Base-by-base conservation (phyloP, 37 sponge, comb jelly and placozoan species). In the Beroe forskalii region DNA sequence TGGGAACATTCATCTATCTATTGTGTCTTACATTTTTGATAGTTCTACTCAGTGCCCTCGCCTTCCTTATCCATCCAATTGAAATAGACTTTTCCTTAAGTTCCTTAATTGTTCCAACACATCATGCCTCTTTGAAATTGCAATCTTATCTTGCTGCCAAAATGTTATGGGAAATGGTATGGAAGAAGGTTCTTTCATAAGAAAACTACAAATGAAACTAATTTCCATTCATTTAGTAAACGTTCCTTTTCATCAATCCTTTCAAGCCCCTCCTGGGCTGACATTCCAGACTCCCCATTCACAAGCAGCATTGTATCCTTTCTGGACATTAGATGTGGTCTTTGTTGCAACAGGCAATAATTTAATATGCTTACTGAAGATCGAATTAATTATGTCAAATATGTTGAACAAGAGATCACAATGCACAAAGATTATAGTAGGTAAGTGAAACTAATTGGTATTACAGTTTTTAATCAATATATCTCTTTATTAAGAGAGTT, bases 371-470 rank as follows among this genome's bases (percentile, higher is more conserved):
- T 80, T 14, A 80, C 86, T 8, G 86, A 80, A 25, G 86, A 80
- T 48, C 39, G 86, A 44, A 37, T 80, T 25, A 32, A 80, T 32
- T 80, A 80, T 80, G 86, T 80, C 3, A 80, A 80, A 48, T 80
- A 80, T 80, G 86, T 80, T 1, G 86, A 80, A 43, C 86, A 80
- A n/a, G 86, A 80, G 86, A 80, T 80, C n/a, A 41, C 86, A 23
- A 4, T 33, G 35, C 86, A 80, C 86, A 80, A 80, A 25, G 86
- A 80, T 44, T 80, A 80, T 23, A 44, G 55, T n/a, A n/a, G n/a
- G n/a, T n/a, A n/a, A n/a, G n/a, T n/a, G n/a, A n/a, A n/a, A n/a
- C n/a, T n/a, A n/a, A n/a, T n/a, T n/a, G n/a, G n/a, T n/a, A n/a
- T n/a, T n/a, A n/a, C n/a, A n/a, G n/a, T n/a, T n/a, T n/a, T n/a